Percentiles rank a stretch among this genome's conserved stretches.
Conservation (phyloP, 2,797 vertebrate species). For the Onychomys leucogaster region DNA sequence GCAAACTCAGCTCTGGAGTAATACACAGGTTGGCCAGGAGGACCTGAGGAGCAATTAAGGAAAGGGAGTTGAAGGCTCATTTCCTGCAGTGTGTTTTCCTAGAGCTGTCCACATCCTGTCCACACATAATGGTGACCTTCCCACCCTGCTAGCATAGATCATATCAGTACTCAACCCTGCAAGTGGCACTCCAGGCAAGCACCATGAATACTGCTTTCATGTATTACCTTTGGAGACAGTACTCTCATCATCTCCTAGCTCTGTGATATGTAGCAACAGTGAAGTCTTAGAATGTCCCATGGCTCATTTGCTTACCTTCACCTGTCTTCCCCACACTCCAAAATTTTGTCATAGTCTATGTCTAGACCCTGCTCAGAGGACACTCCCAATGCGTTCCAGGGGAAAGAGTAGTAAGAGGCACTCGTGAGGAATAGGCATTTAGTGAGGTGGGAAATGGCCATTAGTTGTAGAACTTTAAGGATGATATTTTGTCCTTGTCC, state of each 20-base stretch:
- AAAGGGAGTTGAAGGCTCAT: neutral
- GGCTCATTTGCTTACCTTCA: neutral
- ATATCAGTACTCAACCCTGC: neutral
- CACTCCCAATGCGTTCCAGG: neutral
- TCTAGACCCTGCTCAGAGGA: neutral
- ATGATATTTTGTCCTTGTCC: neutral
- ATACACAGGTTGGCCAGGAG: neutral
- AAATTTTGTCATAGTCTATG: neutral
- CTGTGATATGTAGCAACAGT: neutral
- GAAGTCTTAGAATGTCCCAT: neutral
- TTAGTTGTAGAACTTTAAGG: neutral
- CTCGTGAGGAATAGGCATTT: neutral
- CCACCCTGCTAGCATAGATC: neutral
- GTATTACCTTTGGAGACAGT: neutral
- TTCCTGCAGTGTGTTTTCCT: conserved; percentile 26
- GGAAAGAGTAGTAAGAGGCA: neutral
- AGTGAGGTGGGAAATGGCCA: neutral
- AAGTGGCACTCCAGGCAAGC: neutral
- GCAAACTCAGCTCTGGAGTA: neutral
- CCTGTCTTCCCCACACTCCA: neutral
- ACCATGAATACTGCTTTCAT: neutral
- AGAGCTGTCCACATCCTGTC: conserved; percentile 15
- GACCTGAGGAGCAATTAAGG: neutral
- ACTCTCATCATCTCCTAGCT: neutral
- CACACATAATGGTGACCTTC: neutral